Evolutionary conservation across 2,113 vertebrate genomes (phyloP).

Genomic region (Lathamus discolor): DNA sequence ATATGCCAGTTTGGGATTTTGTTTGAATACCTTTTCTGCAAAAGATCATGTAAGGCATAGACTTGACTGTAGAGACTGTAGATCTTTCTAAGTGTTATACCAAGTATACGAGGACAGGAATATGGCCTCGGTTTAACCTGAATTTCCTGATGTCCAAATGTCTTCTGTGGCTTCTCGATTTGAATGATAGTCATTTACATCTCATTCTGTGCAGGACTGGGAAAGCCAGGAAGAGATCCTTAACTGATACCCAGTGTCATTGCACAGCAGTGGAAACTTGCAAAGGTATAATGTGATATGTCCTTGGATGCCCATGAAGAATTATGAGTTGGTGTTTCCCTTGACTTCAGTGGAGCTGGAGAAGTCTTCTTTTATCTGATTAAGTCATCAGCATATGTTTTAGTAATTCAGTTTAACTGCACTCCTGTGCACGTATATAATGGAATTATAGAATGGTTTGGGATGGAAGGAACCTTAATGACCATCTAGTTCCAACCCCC

Average conservation of each 20-base stretch:
- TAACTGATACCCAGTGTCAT: neutral
- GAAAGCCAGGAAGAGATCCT: neutral
- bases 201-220: neutral
- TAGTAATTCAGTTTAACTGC: neutral
- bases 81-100: neutral
- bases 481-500: neutral
- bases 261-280: neutral
- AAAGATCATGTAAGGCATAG: neutral
- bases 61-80: neutral
- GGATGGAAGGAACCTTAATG: neutral
- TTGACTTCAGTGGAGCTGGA: neutral
- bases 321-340: neutral
- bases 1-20: neutral
- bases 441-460: neutral
- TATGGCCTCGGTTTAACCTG: neutral
- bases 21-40: neutral
- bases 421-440: neutral
- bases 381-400: neutral
- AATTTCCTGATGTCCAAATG: neutral
- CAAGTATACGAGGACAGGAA: neutral
- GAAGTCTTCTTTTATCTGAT: neutral
- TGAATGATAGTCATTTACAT: neutral
- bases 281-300: neutral
- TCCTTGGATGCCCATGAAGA: neutral
- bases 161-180: neutral